Evolutionary conservation across 2,113 vertebrate genomes (phyloP).

Genomic region (Phaethon lepturus): DNA sequence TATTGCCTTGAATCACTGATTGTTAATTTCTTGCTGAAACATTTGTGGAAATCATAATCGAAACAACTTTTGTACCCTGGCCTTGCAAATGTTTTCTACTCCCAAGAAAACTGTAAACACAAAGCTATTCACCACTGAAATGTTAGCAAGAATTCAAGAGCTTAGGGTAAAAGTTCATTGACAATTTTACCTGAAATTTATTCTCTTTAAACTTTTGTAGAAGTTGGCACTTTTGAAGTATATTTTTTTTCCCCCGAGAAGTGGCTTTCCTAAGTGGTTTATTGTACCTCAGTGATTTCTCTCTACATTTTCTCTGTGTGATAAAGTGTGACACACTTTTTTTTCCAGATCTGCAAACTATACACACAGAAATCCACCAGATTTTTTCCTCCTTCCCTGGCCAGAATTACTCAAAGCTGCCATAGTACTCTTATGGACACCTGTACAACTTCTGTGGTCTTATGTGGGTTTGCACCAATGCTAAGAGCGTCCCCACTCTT

Average conservation of each 20-base stretch:
- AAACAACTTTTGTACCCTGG: neutral
- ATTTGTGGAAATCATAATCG: accelerated
- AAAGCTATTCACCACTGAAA: neutral
- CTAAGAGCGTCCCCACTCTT: neutral
- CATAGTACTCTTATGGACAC: accelerated
- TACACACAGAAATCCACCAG: neutral
- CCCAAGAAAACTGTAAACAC: neutral
- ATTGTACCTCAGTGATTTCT: neutral
- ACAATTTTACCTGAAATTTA: neutral
- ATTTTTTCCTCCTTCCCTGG: neutral
- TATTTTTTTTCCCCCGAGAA: neutral
- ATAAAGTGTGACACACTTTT: neutral
- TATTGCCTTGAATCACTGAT: neutral
- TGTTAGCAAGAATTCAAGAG: neutral
- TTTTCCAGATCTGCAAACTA: neutral
- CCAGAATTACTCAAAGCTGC: neutral
- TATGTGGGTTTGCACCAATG: neutral
- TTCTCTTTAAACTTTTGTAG: neutral
- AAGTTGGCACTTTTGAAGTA: neutral
- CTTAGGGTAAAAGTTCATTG: neutral
- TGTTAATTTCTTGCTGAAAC: neutral
- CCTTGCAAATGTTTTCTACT: neutral
- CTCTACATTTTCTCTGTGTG: neutral
- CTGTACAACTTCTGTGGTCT: neutral
- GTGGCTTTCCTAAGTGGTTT: neutral